These are phyloP conservation scores for honey bee (Apis mellifera) DNA, from an alignment of 1,140 invertebrate species.

Conservation along the genomic window Amel_HAv3.1 CM009931.2:25297001-25297500, in stretches of 20 bases:
- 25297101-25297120: constrained; percentile 13
- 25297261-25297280: constrained; percentile 26
- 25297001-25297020: constrained; percentile 1
- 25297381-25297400: constrained; percentile 24
- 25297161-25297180: constrained; percentile 32
- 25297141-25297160: constrained; percentile 34
- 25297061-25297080: constrained; percentile 5
- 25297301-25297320: constrained; percentile 25
- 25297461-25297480: not conserved
- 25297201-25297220: constrained; percentile 47
- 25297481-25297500: not conserved
- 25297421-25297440: not conserved
- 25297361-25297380: constrained; percentile 6
- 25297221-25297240: constrained; percentile 29
- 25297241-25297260: constrained; percentile 16
- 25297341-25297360: constrained; percentile 14
- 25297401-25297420: not conserved
- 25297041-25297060: constrained; percentile 21
- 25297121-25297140: not conserved
- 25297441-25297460: not conserved
- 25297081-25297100: constrained; percentile 7
- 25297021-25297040: constrained; percentile 29
- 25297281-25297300: not conserved
- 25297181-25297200: constrained; percentile 44
- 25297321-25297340: constrained; percentile 1